Base-by-base conservation (phyloP, 2,888 invertebrate genomes). In the Noctua fimbriata region DNA sequence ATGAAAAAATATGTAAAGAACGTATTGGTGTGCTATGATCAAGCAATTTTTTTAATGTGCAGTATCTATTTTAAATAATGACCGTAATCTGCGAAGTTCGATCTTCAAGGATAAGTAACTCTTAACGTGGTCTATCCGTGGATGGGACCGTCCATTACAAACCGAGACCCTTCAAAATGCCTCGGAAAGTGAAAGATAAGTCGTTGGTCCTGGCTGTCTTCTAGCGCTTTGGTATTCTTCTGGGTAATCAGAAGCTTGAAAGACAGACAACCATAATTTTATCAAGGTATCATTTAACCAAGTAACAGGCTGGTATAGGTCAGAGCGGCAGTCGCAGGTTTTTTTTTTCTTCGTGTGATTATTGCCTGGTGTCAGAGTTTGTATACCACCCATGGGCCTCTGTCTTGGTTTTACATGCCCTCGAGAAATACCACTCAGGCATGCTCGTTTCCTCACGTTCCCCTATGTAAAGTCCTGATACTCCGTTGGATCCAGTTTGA, bases 1-100 rank as follows among this genome's bases (percentile, higher is more conserved):
- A 21, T 79, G 24, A 60, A 60, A 78, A 73, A 58, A 63, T 36
- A 49, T 47, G 18, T 12, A 16, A 14, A 76, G 2, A 24, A 47
- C 9, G 14, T 76, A 44, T 28, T 41, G 16, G 5, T 73, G 2
- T 32, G 32, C 2, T 32, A 44, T 67, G 47, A 32, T 24, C 5
- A 12, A 73, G 32, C 21, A 28, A 10, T 14, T 5, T 28, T 71
- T 49, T 74, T 1, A 14, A 28, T 41, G 14, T 21, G 28, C 47
- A 32, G 32, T 69, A 12, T 47, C n/a, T 36, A 36, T 28, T 16
- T 28, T 2, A 1, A 28, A 28, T 60, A 28, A 60, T 28, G 28
- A 28, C 28, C 28, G 18, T 9, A 63, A 16, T 16, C 28, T 60
- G 60, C 28, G 18, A 32, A 16, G 28, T 18, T 7, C 60, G 7